Evolutionary conservation across 2,888 invertebrate species (phyloP), one percentile per base, ranked within the genome.

Genomic region (Xylota segnis): DNA sequence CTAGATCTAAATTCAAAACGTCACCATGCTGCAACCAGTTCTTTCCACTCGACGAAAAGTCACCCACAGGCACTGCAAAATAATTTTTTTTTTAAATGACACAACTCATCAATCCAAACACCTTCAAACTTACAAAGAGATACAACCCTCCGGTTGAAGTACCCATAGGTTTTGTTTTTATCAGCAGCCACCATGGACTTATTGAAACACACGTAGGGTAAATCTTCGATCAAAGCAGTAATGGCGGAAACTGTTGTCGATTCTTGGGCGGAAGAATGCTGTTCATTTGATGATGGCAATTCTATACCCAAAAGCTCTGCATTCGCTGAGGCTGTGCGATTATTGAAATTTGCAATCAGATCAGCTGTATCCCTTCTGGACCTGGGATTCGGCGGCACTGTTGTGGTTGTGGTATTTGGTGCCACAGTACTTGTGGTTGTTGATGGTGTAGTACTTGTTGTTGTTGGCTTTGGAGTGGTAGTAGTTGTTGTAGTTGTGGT

Each of bases 11-110:
- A 72, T 95, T 94, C 29, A 97, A 91, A 56, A 97, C 92, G 71
- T 97, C 96, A 37, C 97, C 97, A 82, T 96, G 96, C 88, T 96
- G 95, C 37, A 98, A 93, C 97, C 97, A 97, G 89, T 96, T 96
- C 74, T 95, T 94, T 0, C 97, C 97, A 3, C 93, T 94, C 0
- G 96, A 94, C 61, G 94, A 94, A 7, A 97, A 93, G 77, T 94
- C 94, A 2, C 94, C 91, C 88, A 97, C 94, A 0, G 97, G 96
- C 87, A 94, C 97, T 97, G 91, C 9, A 93, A 93, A 87, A 83
- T 9, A 40, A 23, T 29, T 27, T 9, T 32, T 10, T 29, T 27
- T 9, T 32, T 10, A 1, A 29, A 27, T 6, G 3, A 1, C 23
- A 18, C 2, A 4, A 29, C 7, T 12, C 32, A n/a, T 0, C n/a